Percentiles rank a stretch among this genome's conserved stretches.
Conservation (phyloP, 2,888 invertebrate species). For the Leptinotarsa tumamoca region DNA sequence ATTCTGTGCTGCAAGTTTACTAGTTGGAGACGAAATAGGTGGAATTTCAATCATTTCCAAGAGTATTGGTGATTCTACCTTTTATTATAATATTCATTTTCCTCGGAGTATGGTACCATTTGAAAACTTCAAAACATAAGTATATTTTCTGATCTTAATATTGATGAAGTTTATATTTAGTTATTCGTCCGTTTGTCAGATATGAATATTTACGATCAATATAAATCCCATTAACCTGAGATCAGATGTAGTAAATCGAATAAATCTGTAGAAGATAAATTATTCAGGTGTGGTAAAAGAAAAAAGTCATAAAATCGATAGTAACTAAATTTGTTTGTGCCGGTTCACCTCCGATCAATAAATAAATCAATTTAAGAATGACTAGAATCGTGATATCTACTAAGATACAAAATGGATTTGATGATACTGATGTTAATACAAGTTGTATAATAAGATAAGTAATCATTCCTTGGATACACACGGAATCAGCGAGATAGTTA, state of each 20-base stretch:
- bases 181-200: conserved; percentile 2
- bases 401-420: neutral
- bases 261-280: conserved; percentile 2
- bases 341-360: neutral
- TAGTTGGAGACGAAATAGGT: conserved; percentile 3
- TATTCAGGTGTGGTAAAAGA: conserved; percentile 13
- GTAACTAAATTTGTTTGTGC: conserved; percentile 17
- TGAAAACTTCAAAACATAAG: too few relatives aligned
- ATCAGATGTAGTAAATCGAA: conserved; percentile 11
- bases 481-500: too few relatives aligned
- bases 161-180: neutral
- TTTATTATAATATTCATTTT: too few relatives aligned
- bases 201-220: conserved; percentile 9
- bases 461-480: too few relatives aligned
- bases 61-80: neutral
- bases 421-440: neutral
- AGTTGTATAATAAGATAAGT: too few relatives aligned
- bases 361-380: neutral
- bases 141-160: neutral
- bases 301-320: conserved; percentile 14
- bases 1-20: neutral
- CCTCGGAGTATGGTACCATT: too few relatives aligned
- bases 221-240: conserved; percentile 11
- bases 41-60: neutral
- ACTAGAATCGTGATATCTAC: neutral